Conservation (phyloP, 2,888 invertebrate genomes). For the Erannis defoliaria region DNA sequence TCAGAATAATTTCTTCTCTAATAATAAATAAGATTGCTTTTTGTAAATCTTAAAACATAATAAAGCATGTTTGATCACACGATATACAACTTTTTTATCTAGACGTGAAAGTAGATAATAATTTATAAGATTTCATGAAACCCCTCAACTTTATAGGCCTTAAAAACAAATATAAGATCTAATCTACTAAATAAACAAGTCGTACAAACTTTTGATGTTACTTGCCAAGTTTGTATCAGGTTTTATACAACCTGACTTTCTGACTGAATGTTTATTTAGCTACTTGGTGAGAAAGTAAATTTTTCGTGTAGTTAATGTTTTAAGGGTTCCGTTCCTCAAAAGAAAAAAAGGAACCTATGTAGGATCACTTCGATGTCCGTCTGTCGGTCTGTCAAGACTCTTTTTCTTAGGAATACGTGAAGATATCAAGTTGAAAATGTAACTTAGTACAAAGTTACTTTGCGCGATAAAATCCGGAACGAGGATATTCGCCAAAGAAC, state of each 20-base stretch:
- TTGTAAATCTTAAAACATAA: background rate
- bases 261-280: background rate
- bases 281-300: background rate
- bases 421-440: no score
- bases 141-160: conserved; percentile 15
- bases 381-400: no score
- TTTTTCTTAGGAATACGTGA: no score
- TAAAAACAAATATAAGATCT: conserved; percentile 24
- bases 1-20: no score
- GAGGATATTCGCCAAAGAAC: no score
- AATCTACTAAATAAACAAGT: conserved; percentile 20
- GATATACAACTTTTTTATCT: conserved; percentile 17
- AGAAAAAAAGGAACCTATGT: no score
- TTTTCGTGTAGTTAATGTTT: background rate
- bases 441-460: no score
- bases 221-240: conserved; percentile 17
- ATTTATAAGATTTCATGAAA: conserved; percentile 16
- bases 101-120: conserved; percentile 12
- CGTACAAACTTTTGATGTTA: conserved; percentile 17
- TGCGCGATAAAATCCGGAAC: no score
- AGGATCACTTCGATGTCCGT: no score
- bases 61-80: background rate
- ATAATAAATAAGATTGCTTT: no score
- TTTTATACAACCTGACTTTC: conserved; percentile 13
- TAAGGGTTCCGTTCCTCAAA: no score